Base-by-base conservation (phyloP, 2,113 vertebrate genomes). In the Rhea americana region DNA sequence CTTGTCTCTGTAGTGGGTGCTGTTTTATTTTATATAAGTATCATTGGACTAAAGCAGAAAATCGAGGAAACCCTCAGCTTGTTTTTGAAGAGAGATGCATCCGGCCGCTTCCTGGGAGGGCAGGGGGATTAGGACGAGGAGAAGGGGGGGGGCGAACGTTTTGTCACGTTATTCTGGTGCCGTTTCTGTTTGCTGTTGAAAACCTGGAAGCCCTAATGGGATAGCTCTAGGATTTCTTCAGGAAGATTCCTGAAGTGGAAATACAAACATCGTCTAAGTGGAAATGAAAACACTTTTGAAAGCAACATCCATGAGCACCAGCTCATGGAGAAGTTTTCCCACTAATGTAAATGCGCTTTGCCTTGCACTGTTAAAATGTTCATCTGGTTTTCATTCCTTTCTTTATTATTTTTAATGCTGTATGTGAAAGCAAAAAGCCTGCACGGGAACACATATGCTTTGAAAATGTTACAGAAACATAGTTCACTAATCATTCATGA, bases 221-320 rank as follows among this genome's bases (percentile, higher is more conserved):
- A 68, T 81, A 75, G 71, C 15, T 2, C 25, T 83, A 51, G 48
- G 37, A 37, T 89, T 85, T 81, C 53, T 94, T 65, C 62, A 45
- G 77, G 51, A 72, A 86, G 32, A 39, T 72, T 95, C 62, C 81
- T 61, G 66, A 90, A 79, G 47, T 95, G 94, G 89, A 96, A 95
- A 93, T 87, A 93, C 72, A 15, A 93, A 84, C 90, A 75, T 13
- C 83, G 91, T 55, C 63, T 83, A 3, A 0, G 35, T 95, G 88
- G 92, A 95, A 91, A 93, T 88, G 70, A 93, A 95, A 96, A 84
- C 68, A 83, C 48, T 91, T 91, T 3, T 67, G 90, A 87, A 88
- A 67, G 51, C 47, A 47, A 66, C 63, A 37, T 47, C 30, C 1
- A 21, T 84, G 51, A 35, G 35, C 35, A 68, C 65, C 85, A 90